Percentiles rank a stretch among this genome's conserved stretches.
phyloP scores from a whole-genome alignment of 1,140 invertebrate genomes.

The Saxidomus purpurata region DNA sequence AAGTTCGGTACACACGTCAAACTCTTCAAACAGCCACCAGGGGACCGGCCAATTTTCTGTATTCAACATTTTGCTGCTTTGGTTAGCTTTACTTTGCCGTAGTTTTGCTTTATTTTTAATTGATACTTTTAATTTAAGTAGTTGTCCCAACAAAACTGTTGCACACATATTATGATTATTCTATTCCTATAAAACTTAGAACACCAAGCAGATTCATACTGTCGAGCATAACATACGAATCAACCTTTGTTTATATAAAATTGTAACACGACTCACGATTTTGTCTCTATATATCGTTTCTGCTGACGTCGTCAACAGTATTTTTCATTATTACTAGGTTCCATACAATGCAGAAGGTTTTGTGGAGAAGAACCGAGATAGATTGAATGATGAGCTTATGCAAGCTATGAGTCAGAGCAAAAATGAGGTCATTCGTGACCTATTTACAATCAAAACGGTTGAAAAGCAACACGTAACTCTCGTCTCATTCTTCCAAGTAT shows the following conservation, averaged over 20 bases:
- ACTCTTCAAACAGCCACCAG: constrained; percentile 53
- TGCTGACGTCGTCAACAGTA: too few relatives aligned
- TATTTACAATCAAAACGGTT: constrained; percentile 75
- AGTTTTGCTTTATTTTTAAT: too few relatives aligned
- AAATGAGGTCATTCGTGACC: constrained; percentile 75
- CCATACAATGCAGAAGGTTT: constrained; percentile 76
- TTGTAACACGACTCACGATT: too few relatives aligned
- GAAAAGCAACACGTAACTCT: constrained; percentile 55
- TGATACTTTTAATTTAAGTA: too few relatives aligned
- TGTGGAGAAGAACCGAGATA: constrained; percentile 83
- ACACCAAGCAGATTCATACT: too few relatives aligned
- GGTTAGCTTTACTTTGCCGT: too few relatives aligned
- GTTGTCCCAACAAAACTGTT: too few relatives aligned
- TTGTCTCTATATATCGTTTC: too few relatives aligned
- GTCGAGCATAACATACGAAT: too few relatives aligned
- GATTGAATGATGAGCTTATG: constrained; percentile 73
- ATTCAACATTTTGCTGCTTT: constrained; percentile 80
- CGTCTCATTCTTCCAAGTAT: constrained; percentile 66
- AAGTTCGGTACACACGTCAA: background rate
- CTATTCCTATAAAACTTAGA: too few relatives aligned
- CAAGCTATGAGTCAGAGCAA: constrained; percentile 71
- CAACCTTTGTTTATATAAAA: too few relatives aligned
- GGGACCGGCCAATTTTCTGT: constrained; percentile 88
- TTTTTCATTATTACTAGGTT: constrained; percentile 78
- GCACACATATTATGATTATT: too few relatives aligned